A percentile compares a stretch with the other conserved stretches of the same genome.
Evolutionary conservation across 2,888 invertebrate species (phyloP).

Genomic region (Scaptodrosophila latifasciaeformis): DNA sequence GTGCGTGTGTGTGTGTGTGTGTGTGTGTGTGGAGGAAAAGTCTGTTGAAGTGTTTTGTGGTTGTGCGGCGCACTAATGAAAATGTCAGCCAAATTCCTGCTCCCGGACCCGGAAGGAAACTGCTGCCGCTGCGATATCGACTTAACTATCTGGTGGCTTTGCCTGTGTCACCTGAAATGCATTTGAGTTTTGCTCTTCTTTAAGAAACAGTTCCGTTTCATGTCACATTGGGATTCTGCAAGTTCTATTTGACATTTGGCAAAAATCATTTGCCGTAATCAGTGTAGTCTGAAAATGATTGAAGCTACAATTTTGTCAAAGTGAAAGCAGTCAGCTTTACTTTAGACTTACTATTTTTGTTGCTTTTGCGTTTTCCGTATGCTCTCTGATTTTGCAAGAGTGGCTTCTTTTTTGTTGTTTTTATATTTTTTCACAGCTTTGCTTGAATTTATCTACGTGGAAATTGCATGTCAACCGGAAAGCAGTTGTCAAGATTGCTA

Average conservation of each 20-base stretch:
- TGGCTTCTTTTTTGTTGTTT: conserved; percentile 13
- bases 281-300: no score
- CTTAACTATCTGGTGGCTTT: conserved; percentile 65
- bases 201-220: conserved; percentile 61
- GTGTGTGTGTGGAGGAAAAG: no score
- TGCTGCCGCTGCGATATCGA: conserved; percentile 64
- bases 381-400: neutral
- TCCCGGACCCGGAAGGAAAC: conserved; percentile 73
- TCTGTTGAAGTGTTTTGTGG: conserved; percentile 60
- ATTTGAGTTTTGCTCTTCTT: conserved; percentile 58
- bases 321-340: no score
- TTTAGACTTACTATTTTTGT: conserved; percentile 13
- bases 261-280: no score
- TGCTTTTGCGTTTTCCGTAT: conserved; percentile 3
- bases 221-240: no score
- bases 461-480: conserved; percentile 75
- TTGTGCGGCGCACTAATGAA: conserved; percentile 70
- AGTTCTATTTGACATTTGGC: no score
- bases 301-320: no score
- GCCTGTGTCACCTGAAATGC: conserved; percentile 24
- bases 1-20: neutral
- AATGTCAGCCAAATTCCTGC: conserved; percentile 74
- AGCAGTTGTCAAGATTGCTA: conserved; percentile 75
- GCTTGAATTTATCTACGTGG: conserved; percentile 62
- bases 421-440: conserved; percentile 34